Evolutionary conservation across 2,797 vertebrate genomes (phyloP), one percentile per base, ranked within the genome.

Genomic region (Lepilemur septentrionalis): DNA sequence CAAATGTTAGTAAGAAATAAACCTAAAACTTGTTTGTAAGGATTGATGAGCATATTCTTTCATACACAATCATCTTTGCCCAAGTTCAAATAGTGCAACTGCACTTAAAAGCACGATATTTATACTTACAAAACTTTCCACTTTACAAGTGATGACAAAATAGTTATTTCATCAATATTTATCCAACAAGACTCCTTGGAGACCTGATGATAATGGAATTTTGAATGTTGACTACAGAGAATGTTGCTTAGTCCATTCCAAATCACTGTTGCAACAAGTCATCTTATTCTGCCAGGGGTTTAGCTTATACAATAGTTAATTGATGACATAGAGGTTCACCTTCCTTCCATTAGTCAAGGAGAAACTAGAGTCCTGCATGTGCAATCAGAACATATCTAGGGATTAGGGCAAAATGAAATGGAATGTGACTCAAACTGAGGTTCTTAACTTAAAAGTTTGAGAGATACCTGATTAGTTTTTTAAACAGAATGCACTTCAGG

Each of bases 11-110:
- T 93, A 94, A 63, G 93, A 95, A 97, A 97, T 89, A 96, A 97
- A 80, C 35, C 87, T 84, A 57, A 89, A 97, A 96, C 75, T 79
- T 97, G 80, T 97, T 96, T 67, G 48, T 87, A 94, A 97, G 97
- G 91, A 98, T 96, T 97, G 97, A 97, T 90, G 78, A 91, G 95
- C 90, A 91, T 61, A 97, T 96, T 96, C 92, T 96, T 96, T 91
- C 43, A 95, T 91, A 94, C 41, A 83, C 7, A 95, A 57, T 14
- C 1, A 73, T 90, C 75, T 50, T 89, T 46, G 1, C 48, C 52
- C 17, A 57, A 92, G 88, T 81, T 95, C 94, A 95, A 95, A 46
- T 93, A 89, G 85, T 90, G 25, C 38, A 92, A 55, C 50, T 46
- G 1, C 38, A 63, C n/a, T 87, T 79, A 35, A 92, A 98, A 90